phyloP scores from a whole-genome alignment of 1,140 invertebrate genomes.

The Drosophila tani region DNA sequence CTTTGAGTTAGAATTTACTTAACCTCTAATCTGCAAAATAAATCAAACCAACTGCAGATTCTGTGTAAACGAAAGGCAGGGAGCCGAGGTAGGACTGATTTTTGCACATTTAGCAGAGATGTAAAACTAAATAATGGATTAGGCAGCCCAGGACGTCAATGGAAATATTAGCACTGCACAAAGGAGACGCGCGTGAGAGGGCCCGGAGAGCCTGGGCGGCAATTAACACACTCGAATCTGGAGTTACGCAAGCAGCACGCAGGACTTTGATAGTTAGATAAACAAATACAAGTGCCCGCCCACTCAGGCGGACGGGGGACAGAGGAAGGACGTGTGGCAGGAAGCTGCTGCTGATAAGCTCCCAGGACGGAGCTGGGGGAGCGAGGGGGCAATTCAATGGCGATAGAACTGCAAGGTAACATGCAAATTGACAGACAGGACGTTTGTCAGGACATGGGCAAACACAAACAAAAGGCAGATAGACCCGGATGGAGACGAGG shows the following conservation, averaged over 20 bases:
- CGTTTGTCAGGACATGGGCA: slow-evolving; percentile 58
- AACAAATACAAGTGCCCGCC: slow-evolving; percentile 47
- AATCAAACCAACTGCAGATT: slow-evolving; percentile 25
- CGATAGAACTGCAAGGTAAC: slow-evolving; percentile 55
- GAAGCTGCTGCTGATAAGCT: slow-evolving; percentile 48
- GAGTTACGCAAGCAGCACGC: slow-evolving; percentile 52
- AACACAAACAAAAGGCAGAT: slow-evolving; percentile 51
- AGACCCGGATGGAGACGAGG: slow-evolving; percentile 16
- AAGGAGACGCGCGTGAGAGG: slow-evolving; percentile 16
- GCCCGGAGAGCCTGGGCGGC: slow-evolving; percentile 15
- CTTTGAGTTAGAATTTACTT: slow-evolving; percentile 9
- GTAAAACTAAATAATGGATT: slow-evolving; percentile 37
- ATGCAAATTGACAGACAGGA: slow-evolving; percentile 64
- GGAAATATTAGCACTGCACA: slow-evolving; percentile 47
- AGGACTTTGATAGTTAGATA: slow-evolving; percentile 62
- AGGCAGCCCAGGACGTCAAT: slow-evolving; percentile 23
- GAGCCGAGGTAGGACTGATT: slow-evolving; percentile 6
- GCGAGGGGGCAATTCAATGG: slow-evolving; percentile 29
- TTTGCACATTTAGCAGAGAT: slow-evolving; percentile 45
- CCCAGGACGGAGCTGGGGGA: not conserved
- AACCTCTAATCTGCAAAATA: slow-evolving; percentile 34
- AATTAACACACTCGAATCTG: slow-evolving; percentile 61
- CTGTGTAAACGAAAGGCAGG: slow-evolving; percentile 1
- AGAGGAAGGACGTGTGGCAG: slow-evolving; percentile 55
- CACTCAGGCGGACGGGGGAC: slow-evolving; percentile 14